phyloP scores from a whole-genome alignment of 64 coral and sea anemone genomes.

The Montipora foliosa region DNA sequence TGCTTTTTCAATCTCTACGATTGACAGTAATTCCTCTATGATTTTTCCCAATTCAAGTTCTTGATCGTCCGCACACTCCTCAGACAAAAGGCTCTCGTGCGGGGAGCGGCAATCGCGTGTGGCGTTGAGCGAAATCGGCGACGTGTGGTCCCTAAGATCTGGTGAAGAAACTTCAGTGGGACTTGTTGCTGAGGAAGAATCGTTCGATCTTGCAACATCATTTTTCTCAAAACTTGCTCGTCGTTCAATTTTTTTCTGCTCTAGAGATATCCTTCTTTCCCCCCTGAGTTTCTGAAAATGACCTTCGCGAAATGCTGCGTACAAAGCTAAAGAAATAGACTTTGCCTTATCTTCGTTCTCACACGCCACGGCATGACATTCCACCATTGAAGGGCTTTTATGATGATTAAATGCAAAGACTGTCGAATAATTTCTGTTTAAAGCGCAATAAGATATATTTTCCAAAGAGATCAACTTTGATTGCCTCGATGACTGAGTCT shows the following conservation, averaged over 20 bases:
- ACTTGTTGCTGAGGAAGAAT: neutral
- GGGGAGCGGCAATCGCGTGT: neutral
- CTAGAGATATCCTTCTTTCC: slow-evolving; percentile 61
- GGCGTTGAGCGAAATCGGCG: neutral
- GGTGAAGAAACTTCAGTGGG: slow-evolving; percentile 7
- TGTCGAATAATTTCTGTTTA: slow-evolving; percentile 70
- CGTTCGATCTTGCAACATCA: slow-evolving; percentile 7
- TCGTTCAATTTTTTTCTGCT: slow-evolving; percentile 20
- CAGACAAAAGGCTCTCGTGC: slow-evolving; percentile 16
- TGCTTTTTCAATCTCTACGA: slow-evolving; percentile 77
- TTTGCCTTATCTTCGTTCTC: slow-evolving; percentile 85
- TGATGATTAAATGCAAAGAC: slow-evolving; percentile 96
- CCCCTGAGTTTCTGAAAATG: slow-evolving; percentile 88
- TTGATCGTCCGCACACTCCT: slow-evolving; percentile 34
- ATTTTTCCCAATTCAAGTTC: slow-evolving; percentile 84
- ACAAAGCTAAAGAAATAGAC: slow-evolving; percentile 71
- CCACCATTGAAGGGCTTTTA: slow-evolving; percentile 67
- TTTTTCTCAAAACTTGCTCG: slow-evolving; percentile 37
- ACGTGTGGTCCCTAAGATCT: neutral
- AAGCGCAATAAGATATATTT: slow-evolving; percentile 81
- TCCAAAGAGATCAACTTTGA: slow-evolving; percentile 66
- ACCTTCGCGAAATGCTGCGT: slow-evolving; percentile 81
- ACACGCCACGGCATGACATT: slow-evolving; percentile 87
- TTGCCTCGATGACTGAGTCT: slow-evolving; percentile 21
- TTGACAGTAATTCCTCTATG: slow-evolving; percentile 78